Conservation (phyloP, 2,113 vertebrate species). For the Danionella cerebrum region DNA sequence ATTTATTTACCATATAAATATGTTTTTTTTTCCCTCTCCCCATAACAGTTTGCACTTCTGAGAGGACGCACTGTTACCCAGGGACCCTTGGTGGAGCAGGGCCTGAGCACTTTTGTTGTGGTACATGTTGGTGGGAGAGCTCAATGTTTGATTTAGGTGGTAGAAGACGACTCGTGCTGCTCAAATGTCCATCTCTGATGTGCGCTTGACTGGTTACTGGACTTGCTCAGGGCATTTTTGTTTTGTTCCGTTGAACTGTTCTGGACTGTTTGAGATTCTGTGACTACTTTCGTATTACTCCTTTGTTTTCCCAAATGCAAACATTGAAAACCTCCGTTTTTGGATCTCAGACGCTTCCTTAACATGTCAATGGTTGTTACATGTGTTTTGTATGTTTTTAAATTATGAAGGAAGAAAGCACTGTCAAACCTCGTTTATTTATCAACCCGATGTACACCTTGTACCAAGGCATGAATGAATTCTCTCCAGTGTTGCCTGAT, state of each 20-base stretch:
- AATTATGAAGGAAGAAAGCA: slow-evolving; percentile 64
- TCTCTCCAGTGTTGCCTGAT: slow-evolving; percentile 49
- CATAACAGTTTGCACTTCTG: slow-evolving; percentile 58
- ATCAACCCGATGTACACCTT: slow-evolving; percentile 51
- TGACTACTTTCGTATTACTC: not conserved
- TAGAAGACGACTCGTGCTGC: slow-evolving; percentile 2
- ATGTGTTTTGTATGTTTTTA: slow-evolving; percentile 52
- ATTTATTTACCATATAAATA: not conserved
- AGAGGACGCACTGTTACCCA: slow-evolving; percentile 40
- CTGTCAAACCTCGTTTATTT: slow-evolving; percentile 64
- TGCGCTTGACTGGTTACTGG: slow-evolving; percentile 4
- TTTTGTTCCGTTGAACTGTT: slow-evolving; percentile 7
- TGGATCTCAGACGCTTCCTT: slow-evolving; percentile 31
- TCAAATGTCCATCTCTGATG: slow-evolving; percentile 3
- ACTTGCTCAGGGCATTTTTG: slow-evolving; percentile 9
- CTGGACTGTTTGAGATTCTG: slow-evolving; percentile 3
- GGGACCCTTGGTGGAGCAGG: slow-evolving; percentile 40
- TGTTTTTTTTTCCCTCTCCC: too few species aligned
- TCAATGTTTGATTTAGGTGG: slow-evolving; percentile 23
- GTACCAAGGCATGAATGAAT: slow-evolving; percentile 38
- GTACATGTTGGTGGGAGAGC: slow-evolving; percentile 6
- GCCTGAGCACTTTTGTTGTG: slow-evolving; percentile 48
- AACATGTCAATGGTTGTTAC: slow-evolving; percentile 46
- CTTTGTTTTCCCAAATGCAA: too few species aligned
- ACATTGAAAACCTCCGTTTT: slow-evolving; percentile 7